Evolutionary conservation across 2,797 vertebrate species (phyloP), one percentile per base, ranked within the genome.

Genomic region (Tolypeutes matacus): DNA sequence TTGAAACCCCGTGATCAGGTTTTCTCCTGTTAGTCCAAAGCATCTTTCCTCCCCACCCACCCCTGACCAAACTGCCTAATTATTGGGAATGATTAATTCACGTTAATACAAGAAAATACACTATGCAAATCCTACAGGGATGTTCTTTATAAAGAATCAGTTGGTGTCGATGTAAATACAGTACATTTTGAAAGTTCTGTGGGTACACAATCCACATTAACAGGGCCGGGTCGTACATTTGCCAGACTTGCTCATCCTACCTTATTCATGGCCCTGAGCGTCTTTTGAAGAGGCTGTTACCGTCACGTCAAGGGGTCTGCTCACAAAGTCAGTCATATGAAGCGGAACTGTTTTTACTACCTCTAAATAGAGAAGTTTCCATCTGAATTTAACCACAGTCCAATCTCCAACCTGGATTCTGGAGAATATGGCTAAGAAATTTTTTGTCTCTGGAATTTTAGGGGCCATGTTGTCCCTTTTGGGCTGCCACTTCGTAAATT

Each of bases 141-240:
- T 73, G 60, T 60, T 76, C 51, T 89, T 87, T 70, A 51, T 60
- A 83, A 83, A 81, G 36, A 92, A 25, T 73, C 70, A 67, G n/a
- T 53, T 85, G 56, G 20, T 88, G 21, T 21, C n/a, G 87, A 49
- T 42, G 49, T 76, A 90, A 81, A n/a, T 56, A 12, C 23, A 84
- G 15, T 36, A 29, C 60, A 84, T 91, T 85, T 36, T 36, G 23
- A 7, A 72, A 21, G 15, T 80, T 70, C 73, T 89, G 2, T 83
- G n/a, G 21, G 27, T 46, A 46, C 23, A 25, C 42, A 42, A 15
- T 18, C 29, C 64, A 1, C 49, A 5, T 86, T 86, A 69, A 42
- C 13, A 93, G 39, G 29, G 4, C 14, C 39, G 8, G 76, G 29
- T 39, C 56, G 91, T 53, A 1, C 53, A n/a, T 77, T 73, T 95